Evolutionary conservation across 2,797 vertebrate species (phyloP), one percentile per base, ranked within the genome.

Genomic region (Eidolon dupreanum): DNA sequence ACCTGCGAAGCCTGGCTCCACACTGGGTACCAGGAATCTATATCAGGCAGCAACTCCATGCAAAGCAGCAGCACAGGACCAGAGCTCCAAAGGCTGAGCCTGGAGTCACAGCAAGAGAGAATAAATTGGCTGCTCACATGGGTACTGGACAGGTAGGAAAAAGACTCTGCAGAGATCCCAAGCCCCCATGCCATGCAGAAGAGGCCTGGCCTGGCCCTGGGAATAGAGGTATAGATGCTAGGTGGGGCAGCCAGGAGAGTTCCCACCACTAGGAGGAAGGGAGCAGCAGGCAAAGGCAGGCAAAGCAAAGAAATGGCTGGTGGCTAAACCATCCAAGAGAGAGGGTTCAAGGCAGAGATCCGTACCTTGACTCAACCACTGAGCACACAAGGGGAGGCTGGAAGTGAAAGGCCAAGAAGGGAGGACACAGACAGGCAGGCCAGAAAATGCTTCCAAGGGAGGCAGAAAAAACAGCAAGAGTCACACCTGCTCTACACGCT

Each of bases 391-490:
- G 33, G 36, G 2, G 43, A 59, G 53, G 22, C 53, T 6, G 1
- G 59, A 68, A 28, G 59, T 41, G 20, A 57, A 31, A 61, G 66
- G n/a, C 41, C 55, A 20, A 51, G 61, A 49, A 59, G 0, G 28
- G 4, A 88, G 43, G 12, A 7, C 36, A 68, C 1, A 6, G 24
- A 17, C 4, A 82, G 57, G 51, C 31, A 19, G 3, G 87, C n/a
- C 4, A 38, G 66, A 1, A 66, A 33, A 31, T 0, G n/a, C 59
- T 66, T 55, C 41, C 24, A 1, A 6, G 15, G 20, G 16, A n/a
- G 38, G 71, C 24, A 5, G 15, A 24, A 43, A n/a, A 20, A 38
- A 41, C 13, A 7, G 31, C 0, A 0, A 0, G n/a, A 19, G 24
- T 49, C 28, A 4, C 26, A 3, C 8, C 61, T 11, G 41, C 36